phyloP scores from a whole-genome alignment of 2,797 vertebrate species.

The Sciurus carolinensis region DNA sequence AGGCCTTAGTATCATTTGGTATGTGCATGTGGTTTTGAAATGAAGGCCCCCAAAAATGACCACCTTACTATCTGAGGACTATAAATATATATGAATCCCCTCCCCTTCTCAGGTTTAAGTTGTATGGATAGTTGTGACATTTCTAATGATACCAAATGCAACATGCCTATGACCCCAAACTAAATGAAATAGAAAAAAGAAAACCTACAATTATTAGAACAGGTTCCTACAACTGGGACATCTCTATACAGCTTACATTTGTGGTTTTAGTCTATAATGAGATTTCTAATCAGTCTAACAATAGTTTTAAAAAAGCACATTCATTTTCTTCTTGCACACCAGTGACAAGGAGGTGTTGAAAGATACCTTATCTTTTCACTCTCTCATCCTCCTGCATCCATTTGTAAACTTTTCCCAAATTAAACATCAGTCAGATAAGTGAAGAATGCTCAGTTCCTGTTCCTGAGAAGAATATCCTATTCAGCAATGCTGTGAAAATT shows the following conservation, averaged over 20 bases:
- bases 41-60: not conserved
- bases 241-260: not conserved
- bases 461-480: constrained; percentile 18
- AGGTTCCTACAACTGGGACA: not conserved
- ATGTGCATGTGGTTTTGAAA: not conserved
- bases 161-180: not conserved
- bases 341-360: not conserved
- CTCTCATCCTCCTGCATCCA: not conserved
- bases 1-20: not conserved
- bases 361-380: not conserved
- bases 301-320: not conserved
- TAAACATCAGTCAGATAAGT: constrained; percentile 15
- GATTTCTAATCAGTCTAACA: constrained; percentile 8
- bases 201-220: not conserved
- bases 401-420: constrained; percentile 42
- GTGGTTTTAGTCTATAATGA: not conserved
- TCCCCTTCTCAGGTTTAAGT: not conserved
- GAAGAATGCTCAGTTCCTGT: not conserved
- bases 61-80: not conserved
- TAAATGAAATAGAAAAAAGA: not conserved
- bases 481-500: not conserved
- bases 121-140: not conserved
- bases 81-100: not conserved
- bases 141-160: not conserved
- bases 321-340: not conserved